Evolutionary conservation across 2,113 vertebrate genomes (phyloP).

Genomic region (Plotosus lineatus): DNA sequence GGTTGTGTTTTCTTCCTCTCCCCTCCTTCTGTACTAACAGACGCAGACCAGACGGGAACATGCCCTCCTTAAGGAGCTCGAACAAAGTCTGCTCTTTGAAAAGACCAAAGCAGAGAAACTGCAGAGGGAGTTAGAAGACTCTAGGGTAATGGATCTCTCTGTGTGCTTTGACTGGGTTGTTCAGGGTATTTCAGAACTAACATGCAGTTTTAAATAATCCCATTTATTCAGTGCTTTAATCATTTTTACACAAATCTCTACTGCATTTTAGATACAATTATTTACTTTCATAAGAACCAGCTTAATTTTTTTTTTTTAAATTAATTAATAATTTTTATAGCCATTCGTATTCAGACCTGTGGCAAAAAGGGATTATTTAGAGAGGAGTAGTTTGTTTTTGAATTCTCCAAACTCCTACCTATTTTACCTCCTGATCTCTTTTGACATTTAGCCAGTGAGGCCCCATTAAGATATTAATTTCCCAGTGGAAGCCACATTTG

Average conservation of each 20-base stretch:
- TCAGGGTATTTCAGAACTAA: background rate
- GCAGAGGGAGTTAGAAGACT: constrained; percentile 99
- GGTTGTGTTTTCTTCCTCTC: constrained; percentile 98
- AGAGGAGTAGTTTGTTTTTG: no score
- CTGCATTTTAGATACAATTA: background rate
- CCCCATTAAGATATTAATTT: no score
- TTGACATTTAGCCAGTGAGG: no score
- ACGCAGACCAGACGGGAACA: constrained; percentile 99
- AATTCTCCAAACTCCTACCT: background rate
- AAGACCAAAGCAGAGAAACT: constrained; percentile 99
- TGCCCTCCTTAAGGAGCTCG: constrained; percentile 99
- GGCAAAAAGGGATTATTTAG: background rate
- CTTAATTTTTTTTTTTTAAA: no score
- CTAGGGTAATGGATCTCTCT: constrained; percentile 98
- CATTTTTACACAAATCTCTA: background rate
- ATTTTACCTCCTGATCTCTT: no score
- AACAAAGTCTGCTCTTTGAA: constrained; percentile 99
- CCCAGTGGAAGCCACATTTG: no score
- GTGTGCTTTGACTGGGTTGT: constrained; percentile 54
- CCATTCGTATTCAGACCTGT: constrained; percentile 8
- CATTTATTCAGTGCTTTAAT: background rate
- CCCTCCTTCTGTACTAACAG: constrained; percentile 96
- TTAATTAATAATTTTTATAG: background rate
- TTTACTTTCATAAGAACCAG: background rate
- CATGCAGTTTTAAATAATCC: background rate